Evolutionary conservation across 2,797 vertebrate genomes (phyloP).

Genomic region (Moxostoma hubbsi): DNA sequence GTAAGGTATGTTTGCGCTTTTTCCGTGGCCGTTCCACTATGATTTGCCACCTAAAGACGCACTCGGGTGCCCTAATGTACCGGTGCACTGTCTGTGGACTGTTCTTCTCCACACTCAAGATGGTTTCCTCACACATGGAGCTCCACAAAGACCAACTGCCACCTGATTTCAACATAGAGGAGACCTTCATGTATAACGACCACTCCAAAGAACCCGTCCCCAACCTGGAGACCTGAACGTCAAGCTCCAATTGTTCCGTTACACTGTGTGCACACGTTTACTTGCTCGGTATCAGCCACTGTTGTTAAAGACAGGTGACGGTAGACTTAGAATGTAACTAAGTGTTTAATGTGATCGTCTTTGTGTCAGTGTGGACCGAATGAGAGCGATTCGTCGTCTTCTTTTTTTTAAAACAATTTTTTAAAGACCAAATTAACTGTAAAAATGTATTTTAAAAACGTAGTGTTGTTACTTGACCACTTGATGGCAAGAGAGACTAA

Average conservation of each 20-base stretch:
- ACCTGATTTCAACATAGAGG: slow-evolving; percentile 94
- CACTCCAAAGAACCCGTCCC: slow-evolving; percentile 94
- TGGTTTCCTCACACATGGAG: slow-evolving; percentile 95
- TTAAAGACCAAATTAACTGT: slow-evolving; percentile 19
- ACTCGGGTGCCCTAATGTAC: slow-evolving; percentile 97
- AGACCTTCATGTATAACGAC: slow-evolving; percentile 99
- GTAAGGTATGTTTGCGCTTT: slow-evolving; percentile 96
- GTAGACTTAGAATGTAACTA: slow-evolving; percentile 51
- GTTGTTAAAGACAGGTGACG: slow-evolving; percentile 10
- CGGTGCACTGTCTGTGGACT: slow-evolving; percentile 94
- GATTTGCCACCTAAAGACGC: slow-evolving; percentile 98
- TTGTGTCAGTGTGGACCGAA: not conserved
- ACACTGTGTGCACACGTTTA: slow-evolving; percentile 31
- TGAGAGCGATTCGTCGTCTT: not conserved
- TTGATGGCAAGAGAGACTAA: slow-evolving; percentile 59
- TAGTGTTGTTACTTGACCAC: slow-evolving; percentile 57
- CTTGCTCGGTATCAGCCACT: slow-evolving; percentile 11
- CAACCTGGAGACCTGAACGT: slow-evolving; percentile 81
- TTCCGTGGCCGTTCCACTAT: slow-evolving; percentile 97
- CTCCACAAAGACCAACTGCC: slow-evolving; percentile 94
- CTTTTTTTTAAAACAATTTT: not conserved
- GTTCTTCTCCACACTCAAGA: slow-evolving; percentile 96
- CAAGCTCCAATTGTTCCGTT: not conserved
- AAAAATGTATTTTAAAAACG: slow-evolving; percentile 17
- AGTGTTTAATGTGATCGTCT: slow-evolving; percentile 44